Evolutionary conservation across 2,113 vertebrate species (phyloP), one percentile per base, ranked within the genome.

Genomic region (Chloebia gouldiae): DNA sequence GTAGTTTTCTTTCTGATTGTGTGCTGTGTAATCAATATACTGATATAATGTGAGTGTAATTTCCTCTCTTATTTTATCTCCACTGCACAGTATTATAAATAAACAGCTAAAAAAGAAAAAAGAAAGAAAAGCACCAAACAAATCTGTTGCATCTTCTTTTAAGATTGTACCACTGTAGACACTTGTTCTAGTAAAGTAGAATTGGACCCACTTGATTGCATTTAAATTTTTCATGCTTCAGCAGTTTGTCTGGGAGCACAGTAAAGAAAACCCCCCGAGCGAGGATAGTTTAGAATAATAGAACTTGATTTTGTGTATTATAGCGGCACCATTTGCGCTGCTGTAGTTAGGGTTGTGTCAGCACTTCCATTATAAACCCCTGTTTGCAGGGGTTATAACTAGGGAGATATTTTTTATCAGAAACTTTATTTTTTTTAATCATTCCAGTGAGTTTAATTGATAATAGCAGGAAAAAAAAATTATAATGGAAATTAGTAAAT

Each of bases 211-310:
- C 98, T 98, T 98, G 98, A 98, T 98, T 98, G 98, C 98, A 98
- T 98, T 98, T 98, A 98, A 98, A 98, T 98, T 98, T 98, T 98
- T 99, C 98, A 99, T 98, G 98, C 98, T 99, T 99, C 99, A 99
- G 98, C 98, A 98, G 98, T 99, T 99, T 99, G 99, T 98, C 98
- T 98, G 98, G 99, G 98, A 99, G 98, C 98, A 97, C 97, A 98
- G 98, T 99, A 98, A 99, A 98, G 98, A 98, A 98, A 99, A 98
- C 98, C 99, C 99, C 99, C 98, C 98, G 98, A 99, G 99, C 98
- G 99, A 99, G 99, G 99, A 98, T 99, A 99, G 99, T 99, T 99
- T 98, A 99, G 99, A 99, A 99, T 99, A 99, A 99, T 99, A 99
- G 98, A 98, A 98, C 98, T 99, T 99, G 99, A 99, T 99, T 99